Evolutionary conservation across 2,888 invertebrate genomes (phyloP).

Genomic region (Campaea margaritaria): DNA sequence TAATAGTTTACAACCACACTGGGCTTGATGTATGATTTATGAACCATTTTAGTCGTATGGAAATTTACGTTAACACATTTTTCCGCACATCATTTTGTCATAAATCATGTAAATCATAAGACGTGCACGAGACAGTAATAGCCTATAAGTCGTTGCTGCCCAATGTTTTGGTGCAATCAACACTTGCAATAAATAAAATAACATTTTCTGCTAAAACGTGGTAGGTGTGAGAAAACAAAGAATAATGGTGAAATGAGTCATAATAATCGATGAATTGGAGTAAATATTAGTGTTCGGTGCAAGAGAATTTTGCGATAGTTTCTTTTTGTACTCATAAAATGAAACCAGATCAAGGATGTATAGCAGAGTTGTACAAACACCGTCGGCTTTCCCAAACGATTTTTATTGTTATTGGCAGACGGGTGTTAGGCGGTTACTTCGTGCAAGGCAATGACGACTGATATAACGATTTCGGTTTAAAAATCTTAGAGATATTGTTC

Average conservation of each 20-base stretch:
- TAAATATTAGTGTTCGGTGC: conserved; percentile 33
- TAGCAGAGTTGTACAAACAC: conserved; percentile 46
- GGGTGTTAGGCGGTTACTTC: conserved; percentile 39
- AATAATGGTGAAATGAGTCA: conserved; percentile 23
- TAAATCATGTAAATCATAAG: conserved; percentile 28
- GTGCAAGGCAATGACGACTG: conserved; percentile 50
- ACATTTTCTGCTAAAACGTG: conserved; percentile 19
- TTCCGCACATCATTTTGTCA: conserved; percentile 23
- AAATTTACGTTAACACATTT: conserved; percentile 18
- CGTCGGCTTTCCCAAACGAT: conserved; percentile 54
- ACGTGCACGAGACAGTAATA: conserved; percentile 25
- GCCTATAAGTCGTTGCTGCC: conserved; percentile 13
- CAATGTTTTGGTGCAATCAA: conserved; percentile 32
- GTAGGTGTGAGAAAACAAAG: conserved; percentile 27
- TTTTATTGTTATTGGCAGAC: conserved; percentile 63
- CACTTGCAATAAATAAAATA: conserved; percentile 31
- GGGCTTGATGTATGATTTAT: conserved; percentile 34
- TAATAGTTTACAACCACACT: too few species aligned
- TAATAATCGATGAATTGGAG: conserved; percentile 31
- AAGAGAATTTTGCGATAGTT: conserved; percentile 36
- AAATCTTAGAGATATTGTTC: conserved; percentile 2
- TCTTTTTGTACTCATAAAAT: conserved; percentile 44
- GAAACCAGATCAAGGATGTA: conserved; percentile 69
- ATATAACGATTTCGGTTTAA: conserved; percentile 41
- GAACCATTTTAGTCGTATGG: conserved; percentile 24